Evolutionary conservation across 2,888 invertebrate genomes (phyloP), one percentile per base, ranked within the genome.

Genomic region (Cremastinae sp.): DNA sequence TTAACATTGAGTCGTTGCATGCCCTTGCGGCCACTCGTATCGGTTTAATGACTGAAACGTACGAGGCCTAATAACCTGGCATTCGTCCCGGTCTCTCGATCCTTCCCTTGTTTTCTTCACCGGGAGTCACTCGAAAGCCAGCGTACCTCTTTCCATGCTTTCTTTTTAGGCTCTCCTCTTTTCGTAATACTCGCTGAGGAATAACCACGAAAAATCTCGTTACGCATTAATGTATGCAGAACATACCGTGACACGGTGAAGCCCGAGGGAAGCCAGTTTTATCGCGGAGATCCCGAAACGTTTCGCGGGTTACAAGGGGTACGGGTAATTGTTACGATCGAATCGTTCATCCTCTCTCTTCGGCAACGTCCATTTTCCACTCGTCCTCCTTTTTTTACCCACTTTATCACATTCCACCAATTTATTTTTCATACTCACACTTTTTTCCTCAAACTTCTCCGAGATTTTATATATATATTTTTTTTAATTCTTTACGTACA

Each of bases 161-260:
- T 36, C 9, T n/a, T 36, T 49, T 9, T 51, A 51, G 22, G 22
- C 56, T 56, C 22, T 59, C 65, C 65, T 65, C 59, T 53, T 22
- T 20, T 41, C 53, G 61, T 73, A 77, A 73, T 74, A 69, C 73
- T 62, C 69, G 69, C 38, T 49, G 34, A 58, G 28, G 5, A 68
- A 68, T 69, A 65, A 71, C 38, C 61, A 77, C 65, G 73, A 61
- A 77, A 59, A 70, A 65, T 70, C 79, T 79, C 72, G 77, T 79
- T 79, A 79, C 79, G 72, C 74, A 76, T 79, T 74, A 79, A 77
- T 71, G 65, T 73, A 80, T 78, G 78, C 78, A 79, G 74, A 79
- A 80, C 75, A 71, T 68, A 72, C 72, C 73, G 75, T 70, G 68
- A 78, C 76, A 80, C 74, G 80, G 58, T 62, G 65, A 70, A 51